Evolutionary conservation across 2,113 vertebrate genomes (phyloP), one percentile per base, ranked within the genome.

Genomic region (Caranx melampygus): DNA sequence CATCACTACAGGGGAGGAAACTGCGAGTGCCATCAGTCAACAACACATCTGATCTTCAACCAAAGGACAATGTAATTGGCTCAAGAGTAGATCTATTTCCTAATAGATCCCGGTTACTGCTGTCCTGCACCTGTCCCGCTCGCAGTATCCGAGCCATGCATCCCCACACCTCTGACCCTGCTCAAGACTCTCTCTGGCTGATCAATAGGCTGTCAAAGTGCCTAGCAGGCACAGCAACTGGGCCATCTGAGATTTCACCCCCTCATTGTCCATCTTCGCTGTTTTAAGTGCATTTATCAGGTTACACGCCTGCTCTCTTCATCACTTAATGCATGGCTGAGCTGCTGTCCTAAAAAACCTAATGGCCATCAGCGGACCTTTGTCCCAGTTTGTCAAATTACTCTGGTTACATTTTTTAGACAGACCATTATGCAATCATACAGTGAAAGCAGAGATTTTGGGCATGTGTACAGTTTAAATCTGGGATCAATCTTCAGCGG

Each of bases 201-300:
- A 94, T 94, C 94, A 85, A 94, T 94, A 93, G 76, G 70, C 87
- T 87, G 88, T 91, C 89, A 92, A 91, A 93, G 88, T 91, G 92
- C 90, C 86, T 84, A 14, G 77, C 85, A 88, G 92, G 82, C 92
- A 82, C 80, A 84, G 79, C 73, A 65, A 64, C 82, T 26, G 18
- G 75, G 75, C 78, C 90, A 78, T 91, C 90, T 91, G 91, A 87
- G 90, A 91, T 90, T 87, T 88, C 86, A 35, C 91, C 80, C 86
- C 84, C 85, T 90, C 90, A 77, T 84, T 88, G 89, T 91, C 90
- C 92, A 87, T 91, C 93, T 88, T 92, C 73, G 72, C 86, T 83
- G 76, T 92, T 94, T 94, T 88, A 94, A 93, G 93, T 91, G 93
- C 90, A 88, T 92, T 92, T 89, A 92, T 93, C 92, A 92, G 89